Evolutionary conservation across 2,797 vertebrate genomes (phyloP), one percentile per base, ranked within the genome.

Genomic region (Fringilla coelebs): DNA sequence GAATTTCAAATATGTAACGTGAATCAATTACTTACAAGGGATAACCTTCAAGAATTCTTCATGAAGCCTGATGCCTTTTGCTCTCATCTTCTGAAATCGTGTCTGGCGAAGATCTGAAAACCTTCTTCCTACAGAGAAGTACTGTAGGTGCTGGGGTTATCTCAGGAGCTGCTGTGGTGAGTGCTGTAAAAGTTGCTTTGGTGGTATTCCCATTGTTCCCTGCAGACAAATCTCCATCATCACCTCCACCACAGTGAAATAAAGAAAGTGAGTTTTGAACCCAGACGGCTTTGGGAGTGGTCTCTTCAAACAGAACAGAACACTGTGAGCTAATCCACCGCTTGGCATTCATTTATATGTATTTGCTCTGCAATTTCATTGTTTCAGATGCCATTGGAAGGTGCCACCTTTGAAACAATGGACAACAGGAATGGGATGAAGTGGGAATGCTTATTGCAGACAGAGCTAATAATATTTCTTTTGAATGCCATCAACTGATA

Each of bases 311-410:
- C 66, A 94, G 13, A 76, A 94, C 49, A 79, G 31, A 61, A 93
- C 78, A 89, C 83, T 41, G 73, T 29, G 41, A 94, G 82, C 58
- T 92, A 90, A 91, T 71, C 71, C 41, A 19, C 86, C 82, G 45
- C 40, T 80, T 95, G 93, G 94, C 97, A 96, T 96, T 94, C 92
- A 91, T 19, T 60, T 57, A 89, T 89, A 93, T 93, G 2, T 94
- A 96, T 97, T 96, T 95, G 93, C 91, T 95, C 95, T 96, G 94
- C 93, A 88, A 85, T 75, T 93, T 88, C 94, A 96, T 96, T 96
- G 91, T 97, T 97, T 94, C 96, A 93, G 93, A 96, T 93, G 94
- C 66, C 93, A 96, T 90, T 93, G 77, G 77, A 90, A 88, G 9
- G 90, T 67, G 89, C 67, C 93, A 88, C 93, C 88, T 90, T 94